A percentile compares a stretch with the other conserved stretches of the same genome.
Conservation (phyloP, 1,140 invertebrate species). For the Cydia strobilella region DNA sequence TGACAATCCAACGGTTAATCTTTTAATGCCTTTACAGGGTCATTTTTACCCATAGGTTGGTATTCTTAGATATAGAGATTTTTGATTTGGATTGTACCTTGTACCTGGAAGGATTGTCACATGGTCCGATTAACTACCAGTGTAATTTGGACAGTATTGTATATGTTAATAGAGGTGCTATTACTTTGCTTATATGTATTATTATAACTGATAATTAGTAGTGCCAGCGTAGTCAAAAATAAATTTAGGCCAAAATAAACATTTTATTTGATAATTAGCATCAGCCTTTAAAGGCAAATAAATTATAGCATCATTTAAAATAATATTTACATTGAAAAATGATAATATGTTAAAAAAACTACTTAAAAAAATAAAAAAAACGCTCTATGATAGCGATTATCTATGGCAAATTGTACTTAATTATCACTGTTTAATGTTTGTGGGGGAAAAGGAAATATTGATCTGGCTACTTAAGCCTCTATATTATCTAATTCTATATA, state of each 20-base stretch:
- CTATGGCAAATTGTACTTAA: slow-evolving; percentile 72
- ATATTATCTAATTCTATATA: too few relatives aligned
- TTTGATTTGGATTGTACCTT: not conserved
- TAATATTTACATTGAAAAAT: slow-evolving; percentile 50
- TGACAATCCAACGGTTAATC: too few relatives aligned
- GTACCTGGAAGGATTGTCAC: not conserved
- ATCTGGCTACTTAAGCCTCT: not conserved
- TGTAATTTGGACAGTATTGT: slow-evolving; percentile 8
- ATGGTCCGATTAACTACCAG: not conserved
- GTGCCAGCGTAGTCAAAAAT: slow-evolving; percentile 5
- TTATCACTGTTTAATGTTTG: slow-evolving; percentile 43
- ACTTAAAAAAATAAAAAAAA: slow-evolving; percentile 53
- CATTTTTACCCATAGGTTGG: too few relatives aligned
- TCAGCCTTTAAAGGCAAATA: slow-evolving; percentile 38
- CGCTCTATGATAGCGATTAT: slow-evolving; percentile 43
- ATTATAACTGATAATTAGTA: not conserved
- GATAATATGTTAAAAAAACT: slow-evolving; percentile 43
- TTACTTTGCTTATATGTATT: not conserved
- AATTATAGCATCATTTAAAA: slow-evolving; percentile 49
- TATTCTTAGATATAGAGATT: not conserved
- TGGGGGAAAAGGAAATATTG: not conserved
- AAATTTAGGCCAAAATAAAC: slow-evolving; percentile 30
- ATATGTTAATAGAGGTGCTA: not conserved
- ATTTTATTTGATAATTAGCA: slow-evolving; percentile 12
- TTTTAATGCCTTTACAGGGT: too few relatives aligned